These are phyloP conservation scores for Fistularia commersonii DNA, from an alignment of 2,797 vertebrate genomes.

Conservation along the genomic window DNA sequence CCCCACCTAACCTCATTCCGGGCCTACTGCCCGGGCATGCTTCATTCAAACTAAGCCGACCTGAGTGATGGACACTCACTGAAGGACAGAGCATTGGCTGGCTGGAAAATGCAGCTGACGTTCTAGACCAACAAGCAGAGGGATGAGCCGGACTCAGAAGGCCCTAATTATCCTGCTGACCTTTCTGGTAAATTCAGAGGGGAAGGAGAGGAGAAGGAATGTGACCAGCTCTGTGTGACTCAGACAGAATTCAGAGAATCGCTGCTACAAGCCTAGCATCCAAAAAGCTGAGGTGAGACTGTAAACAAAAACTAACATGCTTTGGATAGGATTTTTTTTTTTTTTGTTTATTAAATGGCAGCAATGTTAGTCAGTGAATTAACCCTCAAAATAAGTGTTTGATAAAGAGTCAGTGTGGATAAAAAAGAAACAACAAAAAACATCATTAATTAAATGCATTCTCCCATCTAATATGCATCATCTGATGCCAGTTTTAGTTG, in stretches of 20 bases:
- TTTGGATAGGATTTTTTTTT: no score
- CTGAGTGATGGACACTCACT: slow-evolving; percentile 28
- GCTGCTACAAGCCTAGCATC: no score
- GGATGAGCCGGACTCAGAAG: slow-evolving; percentile 26
- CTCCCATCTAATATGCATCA: no score
- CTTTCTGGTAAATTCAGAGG: slow-evolving; percentile 41
- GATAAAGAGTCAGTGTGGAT: no score
- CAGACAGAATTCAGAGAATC: slow-evolving; percentile 5
- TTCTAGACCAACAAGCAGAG: slow-evolving; percentile 10
- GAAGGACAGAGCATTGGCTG: slow-evolving; percentile 21
- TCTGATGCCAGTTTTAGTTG: no score
- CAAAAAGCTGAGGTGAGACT: no score
- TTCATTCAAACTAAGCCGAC: slow-evolving; percentile 15
- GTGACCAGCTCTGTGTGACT: slow-evolving; percentile 22
- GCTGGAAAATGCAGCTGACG: slow-evolving; percentile 22
- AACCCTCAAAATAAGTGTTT: no score
- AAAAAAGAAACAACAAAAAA: no score
- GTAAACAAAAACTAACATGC: no score
- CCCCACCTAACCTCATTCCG: neutral
- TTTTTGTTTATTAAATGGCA: no score
- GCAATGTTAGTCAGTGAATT: no score
- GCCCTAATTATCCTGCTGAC: slow-evolving; percentile 55
- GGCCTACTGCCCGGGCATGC: slow-evolving; percentile 1
- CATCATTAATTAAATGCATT: no score
- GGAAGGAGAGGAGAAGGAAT: slow-evolving; percentile 7